phyloP scores from a whole-genome alignment of 37 sponge, comb jelly and placozoan genomes.

The Agelas oroides region DNA sequence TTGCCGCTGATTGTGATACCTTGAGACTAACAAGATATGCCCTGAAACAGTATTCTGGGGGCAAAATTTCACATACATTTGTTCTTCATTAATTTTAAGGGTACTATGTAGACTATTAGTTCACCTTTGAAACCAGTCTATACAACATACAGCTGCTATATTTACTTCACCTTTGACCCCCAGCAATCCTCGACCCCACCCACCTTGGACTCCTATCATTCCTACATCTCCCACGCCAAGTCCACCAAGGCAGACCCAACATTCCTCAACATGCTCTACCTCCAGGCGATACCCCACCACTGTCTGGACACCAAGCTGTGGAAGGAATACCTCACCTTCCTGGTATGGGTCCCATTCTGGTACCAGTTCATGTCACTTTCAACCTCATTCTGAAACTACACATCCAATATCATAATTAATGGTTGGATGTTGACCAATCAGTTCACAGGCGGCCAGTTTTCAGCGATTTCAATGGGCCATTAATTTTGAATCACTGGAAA shows the following conservation, averaged over 20 bases:
- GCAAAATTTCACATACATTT: no score
- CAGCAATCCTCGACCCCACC: constrained; percentile 24
- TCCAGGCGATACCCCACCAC: constrained; percentile 67
- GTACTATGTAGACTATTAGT: no score
- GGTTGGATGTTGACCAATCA: not conserved
- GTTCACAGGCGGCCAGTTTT: no score
- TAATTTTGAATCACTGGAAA: no score
- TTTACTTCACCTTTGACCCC: no score
- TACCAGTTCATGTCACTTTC: not conserved
- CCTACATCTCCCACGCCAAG: constrained; percentile 32
- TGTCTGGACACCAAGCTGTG: constrained; percentile 68
- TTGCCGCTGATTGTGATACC: no score
- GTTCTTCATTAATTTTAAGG: no score
- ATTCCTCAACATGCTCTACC: constrained; percentile 65
- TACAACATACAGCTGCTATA: no score
- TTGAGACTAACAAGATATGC: no score
- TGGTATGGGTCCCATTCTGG: constrained; percentile 47
- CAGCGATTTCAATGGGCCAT: not conserved
- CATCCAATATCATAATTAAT: not conserved
- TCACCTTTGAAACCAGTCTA: no score
- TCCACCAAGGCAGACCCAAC: constrained; percentile 46
- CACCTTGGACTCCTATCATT: constrained; percentile 9
- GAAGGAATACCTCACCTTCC: constrained; percentile 58
- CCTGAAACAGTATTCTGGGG: no score
- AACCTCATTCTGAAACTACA: not conserved